Conservation (phyloP, 2,113 vertebrate species). For the Lepidothrix coronata region DNA sequence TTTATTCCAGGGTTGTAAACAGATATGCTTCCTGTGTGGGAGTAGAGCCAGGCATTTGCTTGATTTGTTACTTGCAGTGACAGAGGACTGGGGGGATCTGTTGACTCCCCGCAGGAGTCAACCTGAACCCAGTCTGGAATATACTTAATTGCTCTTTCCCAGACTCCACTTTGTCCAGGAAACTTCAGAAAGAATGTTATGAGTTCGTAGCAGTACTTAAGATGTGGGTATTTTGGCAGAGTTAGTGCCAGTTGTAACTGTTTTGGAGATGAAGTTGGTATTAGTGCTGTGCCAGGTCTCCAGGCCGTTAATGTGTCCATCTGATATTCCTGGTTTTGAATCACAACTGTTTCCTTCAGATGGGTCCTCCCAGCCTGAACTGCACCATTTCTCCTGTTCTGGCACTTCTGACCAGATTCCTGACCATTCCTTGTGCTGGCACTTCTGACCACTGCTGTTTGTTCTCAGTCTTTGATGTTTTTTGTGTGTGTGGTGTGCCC, state of each 20-base stretch:
- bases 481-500: not conserved
- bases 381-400: not conserved
- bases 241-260: accelerated
- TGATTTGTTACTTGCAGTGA: slow-evolving; percentile 58
- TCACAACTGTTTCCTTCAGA: not conserved
- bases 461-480: not conserved
- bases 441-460: not conserved
- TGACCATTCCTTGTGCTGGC: no score
- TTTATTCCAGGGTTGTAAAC: slow-evolving; percentile 62
- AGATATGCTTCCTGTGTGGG: slow-evolving; percentile 67
- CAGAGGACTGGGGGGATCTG: slow-evolving; percentile 16
- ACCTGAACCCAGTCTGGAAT: slow-evolving; percentile 43
- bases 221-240: not conserved
- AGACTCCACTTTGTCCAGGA: not conserved
- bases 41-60: slow-evolving; percentile 52
- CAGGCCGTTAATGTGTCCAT: not conserved
- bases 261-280: not conserved
- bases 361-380: not conserved
- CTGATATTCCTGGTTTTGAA: not conserved
- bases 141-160: slow-evolving; percentile 55
- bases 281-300: not conserved
- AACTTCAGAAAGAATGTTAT: not conserved
- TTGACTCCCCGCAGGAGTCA: slow-evolving; percentile 23
- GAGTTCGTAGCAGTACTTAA: not conserved
- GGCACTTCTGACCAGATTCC: not conserved